phyloP scores from a whole-genome alignment of 2,888 invertebrate genomes.

The Leptura quadrifasciata region DNA sequence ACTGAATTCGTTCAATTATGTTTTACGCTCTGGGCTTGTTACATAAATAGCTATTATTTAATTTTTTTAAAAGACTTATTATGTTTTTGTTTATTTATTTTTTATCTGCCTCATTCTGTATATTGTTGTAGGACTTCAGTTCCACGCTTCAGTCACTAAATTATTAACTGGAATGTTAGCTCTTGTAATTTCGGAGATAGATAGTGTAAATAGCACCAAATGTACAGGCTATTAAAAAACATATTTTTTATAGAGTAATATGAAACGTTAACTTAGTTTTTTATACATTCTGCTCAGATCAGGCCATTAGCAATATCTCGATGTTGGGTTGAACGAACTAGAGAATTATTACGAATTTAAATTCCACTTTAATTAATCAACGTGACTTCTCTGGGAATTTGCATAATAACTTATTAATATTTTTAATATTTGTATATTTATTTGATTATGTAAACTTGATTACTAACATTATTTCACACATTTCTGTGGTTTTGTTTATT shows the following conservation, averaged over 20 bases:
- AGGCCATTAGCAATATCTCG: slow-evolving; percentile 15
- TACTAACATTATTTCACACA: neutral
- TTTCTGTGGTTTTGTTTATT: neutral
- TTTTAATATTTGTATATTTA: neutral
- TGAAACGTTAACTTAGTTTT: neutral
- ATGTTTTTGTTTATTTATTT: too few relatives aligned
- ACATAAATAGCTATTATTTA: too few relatives aligned
- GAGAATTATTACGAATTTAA: neutral
- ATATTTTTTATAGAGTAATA: neutral
- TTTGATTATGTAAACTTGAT: neutral
- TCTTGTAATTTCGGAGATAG: too few relatives aligned
- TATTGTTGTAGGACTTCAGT: too few relatives aligned
- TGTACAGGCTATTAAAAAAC: neutral
- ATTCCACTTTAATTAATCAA: slow-evolving; percentile 9
- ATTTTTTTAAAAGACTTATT: too few relatives aligned
- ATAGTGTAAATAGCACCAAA: too few relatives aligned
- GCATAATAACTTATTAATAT: neutral
- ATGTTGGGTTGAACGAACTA: slow-evolving; percentile 16
- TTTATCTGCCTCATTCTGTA: too few relatives aligned
- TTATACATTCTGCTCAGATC: slow-evolving; percentile 1
- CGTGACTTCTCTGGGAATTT: neutral
- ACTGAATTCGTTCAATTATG: too few relatives aligned
- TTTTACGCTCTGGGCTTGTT: too few relatives aligned
- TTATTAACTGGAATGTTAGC: too few relatives aligned
- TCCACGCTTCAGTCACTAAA: too few relatives aligned